Base-by-base conservation (phyloP, 2,113 vertebrate genomes). In the Oenanthe melanoleuca region DNA sequence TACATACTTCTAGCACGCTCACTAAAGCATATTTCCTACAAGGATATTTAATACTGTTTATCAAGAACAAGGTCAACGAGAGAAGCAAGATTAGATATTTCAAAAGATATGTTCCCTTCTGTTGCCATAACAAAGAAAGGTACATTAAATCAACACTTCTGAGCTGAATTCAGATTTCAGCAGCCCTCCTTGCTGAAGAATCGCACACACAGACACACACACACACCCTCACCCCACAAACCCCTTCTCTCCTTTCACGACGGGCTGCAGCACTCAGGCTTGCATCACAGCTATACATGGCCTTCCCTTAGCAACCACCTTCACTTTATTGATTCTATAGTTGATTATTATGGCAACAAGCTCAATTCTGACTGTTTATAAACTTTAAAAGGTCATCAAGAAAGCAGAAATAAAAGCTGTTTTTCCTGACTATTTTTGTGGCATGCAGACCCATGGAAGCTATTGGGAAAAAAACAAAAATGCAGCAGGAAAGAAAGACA, bases 261-360 rank as follows among this genome's bases (percentile, higher is more conserved):
- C 0, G 1, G 26, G 38, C 64, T 91, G 17, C 34, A 55, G 74
- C 88, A 94, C 50, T 74, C 86, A 53, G 78, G 45, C 17, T 40
- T 56, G 47, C 77, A 42, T 45, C 91, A 92, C 18, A 5, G 42
- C 18, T 56, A 55, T 82, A 80, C 20, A 3, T 14, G 34, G 65
- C 81, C 44, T 94, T 96, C 92, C 89, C 97, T 95, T 97, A 97
- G 96, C 95, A 97, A 97, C 93, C 44, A 22, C 8, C 37, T 69
- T 56, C 40, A 57, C 74, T 66, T 82, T 42, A 90, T 83, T 60
- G 77, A 86, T 93, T 93, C 26, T n/a, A 84, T 75, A 88, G 64
- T 33, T 85, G 29, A 50, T 81, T 90, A 94, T 97, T 96, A 95
- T 64, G 83, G 89, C 86, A 94, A 96, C 84, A 78, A 95, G 79